Evolutionary conservation across 1,140 invertebrate species (phyloP).

Genomic region (Neuroterus valhalla): DNA sequence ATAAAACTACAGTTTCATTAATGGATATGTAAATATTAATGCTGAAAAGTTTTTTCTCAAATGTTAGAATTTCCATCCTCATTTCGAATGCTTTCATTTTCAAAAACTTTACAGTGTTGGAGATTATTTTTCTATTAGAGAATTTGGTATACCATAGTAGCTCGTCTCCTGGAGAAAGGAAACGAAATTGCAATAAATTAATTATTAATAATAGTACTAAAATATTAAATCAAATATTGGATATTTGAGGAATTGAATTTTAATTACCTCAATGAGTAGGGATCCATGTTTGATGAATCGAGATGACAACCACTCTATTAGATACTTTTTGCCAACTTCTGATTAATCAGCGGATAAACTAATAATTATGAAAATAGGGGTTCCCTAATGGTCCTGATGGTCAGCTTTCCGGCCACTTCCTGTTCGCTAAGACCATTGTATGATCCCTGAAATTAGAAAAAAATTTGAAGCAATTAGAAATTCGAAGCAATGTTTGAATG

Average conservation of each 20-base stretch:
- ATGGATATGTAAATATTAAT: too few relatives aligned
- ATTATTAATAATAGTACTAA: too few relatives aligned
- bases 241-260: neutral
- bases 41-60: too few relatives aligned
- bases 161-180: too few relatives aligned
- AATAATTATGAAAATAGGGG: conserved; percentile 39
- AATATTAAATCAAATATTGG: too few relatives aligned
- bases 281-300: conserved; percentile 54
- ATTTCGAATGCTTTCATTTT: too few relatives aligned
- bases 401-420: conserved; percentile 44
- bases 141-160: too few relatives aligned
- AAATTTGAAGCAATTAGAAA: neutral
- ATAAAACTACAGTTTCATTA: too few relatives aligned
- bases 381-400: conserved; percentile 25
- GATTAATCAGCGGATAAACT: conserved; percentile 16
- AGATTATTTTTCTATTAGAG: too few relatives aligned
- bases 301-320: conserved; percentile 17
- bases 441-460: conserved; percentile 45
- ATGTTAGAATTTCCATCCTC: too few relatives aligned
- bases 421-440: conserved; percentile 42
- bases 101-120: too few relatives aligned
- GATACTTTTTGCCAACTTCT: neutral
- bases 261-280: conserved; percentile 57
- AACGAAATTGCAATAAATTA: too few relatives aligned
- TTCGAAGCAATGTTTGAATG: neutral